Base-by-base conservation (phyloP, 2,797 vertebrate genomes). In the Pseudochirops cupreus region DNA sequence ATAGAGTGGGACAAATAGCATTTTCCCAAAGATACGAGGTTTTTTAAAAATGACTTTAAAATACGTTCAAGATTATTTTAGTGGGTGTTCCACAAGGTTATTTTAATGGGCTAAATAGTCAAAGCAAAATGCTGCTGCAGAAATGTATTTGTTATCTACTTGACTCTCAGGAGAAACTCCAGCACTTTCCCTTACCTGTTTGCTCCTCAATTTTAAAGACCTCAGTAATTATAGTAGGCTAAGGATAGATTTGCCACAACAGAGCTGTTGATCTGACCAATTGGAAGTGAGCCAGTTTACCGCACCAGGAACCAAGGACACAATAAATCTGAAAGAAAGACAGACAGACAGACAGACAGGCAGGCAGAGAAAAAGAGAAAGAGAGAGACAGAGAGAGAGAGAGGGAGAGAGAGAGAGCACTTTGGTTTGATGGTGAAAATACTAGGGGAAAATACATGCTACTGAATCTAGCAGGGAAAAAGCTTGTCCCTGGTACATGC, bases 291-390 rank as follows among this genome's bases (percentile, higher is more conserved):
- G 82, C 94, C 97, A 96, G 96, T 95, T 50, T 87, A 46, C 13
- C 92, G n/a, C 16, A 55, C 33, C 92, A 97, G 56, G 94, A 57
- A 97, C 97, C 97, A 96, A 96, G 90, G 93, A 96, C 13, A 92
- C 56, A 57, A 39, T 91, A 94, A 96, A 91, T 93, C 82, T 94
- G 24, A 92, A 0, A 82, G n/a, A 82, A 0, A 82, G 0, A 74
- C 0, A 74, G 5, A 39, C 0, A 67, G 13, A n/a, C 0, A n/a
- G 33, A 67, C 1, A 67, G 13, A n/a, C 0, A n/a, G 4, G 31
- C 28, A 67, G 33, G 18, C 4, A 67, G 31, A 67, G 0, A n/a
- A 4, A 67, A 4, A n/a, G 12, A 33, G 3, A 13, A 3, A 62
- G 2, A 31, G 29, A 59, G 10, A 62, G 29, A 33, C 2, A 33